phyloP scores from a whole-genome alignment of 2,113 vertebrate genomes.

The Xyliphius kryptos region DNA sequence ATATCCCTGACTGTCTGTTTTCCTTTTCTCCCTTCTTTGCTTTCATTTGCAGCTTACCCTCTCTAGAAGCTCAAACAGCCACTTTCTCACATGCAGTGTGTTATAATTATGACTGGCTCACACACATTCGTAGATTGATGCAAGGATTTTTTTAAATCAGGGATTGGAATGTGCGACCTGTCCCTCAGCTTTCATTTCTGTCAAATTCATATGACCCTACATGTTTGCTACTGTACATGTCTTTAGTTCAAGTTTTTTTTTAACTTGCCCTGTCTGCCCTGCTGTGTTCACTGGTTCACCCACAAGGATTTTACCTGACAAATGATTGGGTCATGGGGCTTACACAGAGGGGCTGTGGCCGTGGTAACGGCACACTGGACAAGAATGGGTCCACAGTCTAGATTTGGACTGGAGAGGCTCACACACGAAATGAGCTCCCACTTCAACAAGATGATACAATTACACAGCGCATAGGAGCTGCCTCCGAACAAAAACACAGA shows the following conservation, averaged over 20 bases:
- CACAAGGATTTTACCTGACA: slow-evolving; percentile 33
- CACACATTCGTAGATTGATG: slow-evolving; percentile 28
- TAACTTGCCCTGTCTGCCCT: slow-evolving; percentile 6
- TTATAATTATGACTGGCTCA: background rate
- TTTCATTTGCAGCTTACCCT: background rate
- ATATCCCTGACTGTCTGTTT: background rate
- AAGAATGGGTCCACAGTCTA: slow-evolving; percentile 36
- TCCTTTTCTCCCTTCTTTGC: background rate
- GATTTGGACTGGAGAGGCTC: slow-evolving; percentile 27
- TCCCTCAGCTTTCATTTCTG: background rate
- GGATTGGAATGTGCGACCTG: slow-evolving; percentile 21
- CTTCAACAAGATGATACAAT: slow-evolving; percentile 23
- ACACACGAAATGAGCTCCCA: slow-evolving; percentile 7
- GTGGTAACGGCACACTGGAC: slow-evolving; percentile 38
- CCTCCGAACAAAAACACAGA: slow-evolving; percentile 8
- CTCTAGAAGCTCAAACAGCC: background rate
- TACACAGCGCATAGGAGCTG: slow-evolving; percentile 13
- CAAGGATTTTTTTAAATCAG: slow-evolving; percentile 20
- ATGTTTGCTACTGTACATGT: background rate
- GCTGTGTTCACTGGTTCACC: slow-evolving; percentile 27
- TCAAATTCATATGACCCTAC: background rate
- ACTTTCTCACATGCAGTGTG: background rate
- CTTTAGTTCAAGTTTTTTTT: slow-evolving; percentile 34
- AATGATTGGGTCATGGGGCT: slow-evolving; percentile 21
- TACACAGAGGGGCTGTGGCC: slow-evolving; percentile 7